Base-by-base conservation (phyloP, 1,140 invertebrate genomes). In the Nephila pilipes region DNA sequence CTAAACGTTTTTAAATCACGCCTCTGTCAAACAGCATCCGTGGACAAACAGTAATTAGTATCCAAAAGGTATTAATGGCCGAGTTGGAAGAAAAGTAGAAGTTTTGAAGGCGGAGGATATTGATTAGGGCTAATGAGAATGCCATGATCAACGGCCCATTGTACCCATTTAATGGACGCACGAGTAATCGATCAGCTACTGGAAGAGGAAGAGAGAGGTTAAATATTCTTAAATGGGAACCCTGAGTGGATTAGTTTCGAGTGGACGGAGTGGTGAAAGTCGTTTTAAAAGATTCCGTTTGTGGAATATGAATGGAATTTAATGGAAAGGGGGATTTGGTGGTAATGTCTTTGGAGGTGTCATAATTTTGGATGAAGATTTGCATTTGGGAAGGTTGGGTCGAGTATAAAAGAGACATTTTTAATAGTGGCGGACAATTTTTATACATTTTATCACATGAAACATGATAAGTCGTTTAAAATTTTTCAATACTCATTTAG, bases 11-110 rank as follows among this genome's bases (percentile, higher is more conserved):
- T 46, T 46, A 10, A 46, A 46, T 46, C 46, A 8, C 46, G 46
- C 16, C 14, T 29, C 29, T 20, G 69, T 36, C 69, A 75, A 75
- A 29, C 18, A 29, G 69, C 69, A 32, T 75, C 36, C 69, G 29
- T 3, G 69, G 29, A 36, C 69, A 32, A 75, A 29, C 12, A 29
- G 29, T 75, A 75, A 75, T 75, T 75, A 75, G 69, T 75, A 75
- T 75, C 69, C 29, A 75, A 75, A 75, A 75, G 69, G 69, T 75
- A 75, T 75, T 75, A 75, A 75, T 75, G 69, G 69, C 1, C n/a
- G 69, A 22, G 63, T 25, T 25, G 29, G 10, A 75, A 75, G 69
- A 75, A 75, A 75, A 75, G 69, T 75, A 29, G 32, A 36, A 32
- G 69, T 75, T 36, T 32, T 2, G n/a, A 75, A 29, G 29, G 69